Evolutionary conservation across 1,140 invertebrate species (phyloP), one percentile per base, ranked within the genome.

Genomic region (Micrasema minimum): DNA sequence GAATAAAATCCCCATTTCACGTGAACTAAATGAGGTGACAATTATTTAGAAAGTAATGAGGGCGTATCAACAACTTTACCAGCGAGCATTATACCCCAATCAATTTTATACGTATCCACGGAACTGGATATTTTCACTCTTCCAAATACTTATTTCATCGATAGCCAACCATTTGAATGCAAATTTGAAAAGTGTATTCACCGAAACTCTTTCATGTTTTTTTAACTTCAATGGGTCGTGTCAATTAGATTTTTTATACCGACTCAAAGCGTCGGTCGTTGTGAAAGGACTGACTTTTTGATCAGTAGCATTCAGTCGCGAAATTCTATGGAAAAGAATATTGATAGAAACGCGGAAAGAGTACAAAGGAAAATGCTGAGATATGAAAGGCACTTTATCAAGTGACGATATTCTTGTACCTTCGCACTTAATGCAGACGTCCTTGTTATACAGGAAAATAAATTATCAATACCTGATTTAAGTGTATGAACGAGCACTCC

Each of bases 301-400:
- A 51, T 51, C 48, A 51, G 22, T 51, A 14, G 48, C 48, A 20
- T 18, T 51, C 48, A 51, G 22, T 51, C 48, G 48, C 48, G 18
- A 26, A 51, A 51, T 51, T 51, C 48, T 51, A 51, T 51, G 48
- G 48, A 26, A n/a, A n/a, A n/a, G 48, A 45, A 51, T 51, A 23
- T 51, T 51, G 18, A 26, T 22, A 51, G 48, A 51, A 51, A 20
- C 4, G 46, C 10, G 48, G 22, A 12, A 23, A 23, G 20, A 23
- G 18, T 23, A 51, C 48, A 51, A 51, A 51, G 20, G 45, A 6
- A 16, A n/a, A 18, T n/a, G 45, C 2, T 3, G 45, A 46, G 45
- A 7, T 46, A 46, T 46, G 45, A 46, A 46, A 18, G 45, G 3
- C 18, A 16, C 14, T 46, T 18, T 31, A 31, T 31, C 26, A 31